Evolutionary conservation across 2,113 vertebrate genomes (phyloP).

Genomic region (Myotis brandtii): DNA sequence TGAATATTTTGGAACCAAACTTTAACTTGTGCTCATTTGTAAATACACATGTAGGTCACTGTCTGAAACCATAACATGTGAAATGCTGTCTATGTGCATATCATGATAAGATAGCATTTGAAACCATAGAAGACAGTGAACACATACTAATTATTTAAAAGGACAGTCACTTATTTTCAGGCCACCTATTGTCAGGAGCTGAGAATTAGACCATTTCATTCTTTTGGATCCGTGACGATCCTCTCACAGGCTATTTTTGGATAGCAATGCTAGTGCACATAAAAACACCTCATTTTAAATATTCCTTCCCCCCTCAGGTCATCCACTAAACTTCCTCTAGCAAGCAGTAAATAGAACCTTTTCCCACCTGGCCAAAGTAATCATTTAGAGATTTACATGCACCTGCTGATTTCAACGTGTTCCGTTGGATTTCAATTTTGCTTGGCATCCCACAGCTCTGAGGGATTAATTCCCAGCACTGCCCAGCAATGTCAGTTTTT

Average conservation of each 20-base stretch:
- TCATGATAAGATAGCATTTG: not conserved
- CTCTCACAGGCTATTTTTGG: not conserved
- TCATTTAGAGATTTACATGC: slow-evolving; percentile 54
- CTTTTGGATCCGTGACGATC: not conserved
- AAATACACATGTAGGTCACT: not conserved
- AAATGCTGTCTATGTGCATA: not conserved
- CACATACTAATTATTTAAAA: not conserved
- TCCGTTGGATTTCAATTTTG: slow-evolving; percentile 53
- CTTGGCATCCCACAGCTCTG: slow-evolving; percentile 38
- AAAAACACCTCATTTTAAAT: slow-evolving; percentile 30
- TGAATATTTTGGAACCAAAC: not conserved
- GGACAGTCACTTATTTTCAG: not conserved
- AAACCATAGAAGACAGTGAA: not conserved
- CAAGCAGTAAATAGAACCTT: slow-evolving; percentile 44
- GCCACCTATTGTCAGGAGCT: not conserved
- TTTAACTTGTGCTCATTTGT: not conserved
- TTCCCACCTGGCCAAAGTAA: slow-evolving; percentile 18
- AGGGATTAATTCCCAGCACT: slow-evolving; percentile 29
- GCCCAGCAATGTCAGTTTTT: not conserved
- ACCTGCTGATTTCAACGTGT: slow-evolving; percentile 4
- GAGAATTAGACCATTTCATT: not conserved
- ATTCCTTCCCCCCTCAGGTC: slow-evolving; percentile 7
- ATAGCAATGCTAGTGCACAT: not conserved
- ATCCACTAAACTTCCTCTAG: slow-evolving; percentile 8
- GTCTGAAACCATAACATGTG: not conserved